Percentiles rank a stretch among this genome's conserved stretches.
These are phyloP conservation scores for Maniola jurtina DNA, from an alignment of 1,140 invertebrate species.

Conservation along the genomic window DNA sequence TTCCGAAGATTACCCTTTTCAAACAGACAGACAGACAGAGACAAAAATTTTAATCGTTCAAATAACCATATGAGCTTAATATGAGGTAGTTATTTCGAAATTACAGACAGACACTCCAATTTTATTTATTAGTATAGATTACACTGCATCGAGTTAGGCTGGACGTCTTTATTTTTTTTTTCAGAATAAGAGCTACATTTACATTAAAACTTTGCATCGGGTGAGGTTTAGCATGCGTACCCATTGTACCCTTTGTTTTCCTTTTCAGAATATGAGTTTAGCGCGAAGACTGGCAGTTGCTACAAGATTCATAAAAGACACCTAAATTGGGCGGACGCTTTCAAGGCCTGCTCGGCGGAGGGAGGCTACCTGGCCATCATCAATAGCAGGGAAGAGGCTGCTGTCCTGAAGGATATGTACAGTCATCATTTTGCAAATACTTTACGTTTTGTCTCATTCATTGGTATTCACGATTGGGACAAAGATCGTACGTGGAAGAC, in stretches of 20 bases:
- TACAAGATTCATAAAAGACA: slow-evolving; percentile 29
- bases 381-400: slow-evolving; percentile 14
- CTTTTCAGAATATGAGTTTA: slow-evolving; percentile 18
- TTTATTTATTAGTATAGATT: too few relatives aligned
- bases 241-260: background rate
- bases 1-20: too few relatives aligned
- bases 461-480: background rate
- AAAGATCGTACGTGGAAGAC: background rate
- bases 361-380: slow-evolving; percentile 27
- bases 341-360: slow-evolving; percentile 21
- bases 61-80: too few relatives aligned
- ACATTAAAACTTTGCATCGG: too few relatives aligned
- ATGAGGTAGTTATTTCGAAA: too few relatives aligned
- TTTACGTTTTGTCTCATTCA: background rate
- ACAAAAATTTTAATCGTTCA: too few relatives aligned
- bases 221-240: too few relatives aligned
- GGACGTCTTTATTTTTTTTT: too few relatives aligned
- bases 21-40: too few relatives aligned
- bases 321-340: slow-evolving; percentile 22
- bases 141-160: too few relatives aligned
- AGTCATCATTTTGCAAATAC: background rate
- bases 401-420: background rate
- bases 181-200: too few relatives aligned
- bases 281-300: slow-evolving; percentile 18
- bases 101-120: too few relatives aligned